Base-by-base conservation (phyloP, 1,140 invertebrate genomes). In the Periplaneta americana region DNA sequence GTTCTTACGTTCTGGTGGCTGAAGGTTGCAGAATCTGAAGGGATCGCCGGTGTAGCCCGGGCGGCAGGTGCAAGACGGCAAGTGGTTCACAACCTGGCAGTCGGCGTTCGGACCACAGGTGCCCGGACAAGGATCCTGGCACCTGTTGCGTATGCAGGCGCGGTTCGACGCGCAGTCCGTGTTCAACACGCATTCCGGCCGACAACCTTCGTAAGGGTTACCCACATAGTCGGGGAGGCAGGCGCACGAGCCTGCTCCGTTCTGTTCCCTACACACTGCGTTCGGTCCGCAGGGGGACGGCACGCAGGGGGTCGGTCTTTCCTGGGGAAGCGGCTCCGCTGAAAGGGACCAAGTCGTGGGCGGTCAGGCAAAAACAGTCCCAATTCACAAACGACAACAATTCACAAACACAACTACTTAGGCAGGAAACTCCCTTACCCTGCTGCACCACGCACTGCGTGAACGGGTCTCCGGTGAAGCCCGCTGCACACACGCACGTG, bases 231-330 rank as follows among this genome's bases (percentile, higher is more conserved):
- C 91, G 74, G 89, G 88, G 48, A 92, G 86, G 86, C 95, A 96
- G 28, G 90, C 89, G 84, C 95, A 96, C 32, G 92, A 88, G 11
- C 92, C 92, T 33, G 90, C 90, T 77, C 90, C 90, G 83, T 92
- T 91, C 83, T 89, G 89, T 85, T 92, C 90, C 84, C 89, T 90
- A 84, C 93, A 94, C 34, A 92, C 86, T 33, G 93, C 92, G 85
- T 94, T 94, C 74, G 91, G 88, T 75, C 93, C 93, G 86, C 93
- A 94, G 34, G 93, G 92, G 93, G 91, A 92, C n/a, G 90, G 89
- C 22, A 87, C 86, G 84, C 92, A 93, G 35, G 93, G 91, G 84
- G 89, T 88, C 80, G 88, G 85, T 79, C 85, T 84, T 76, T 87
- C 86, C 85, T 89, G 86, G 75, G 87, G 75, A 82, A 85, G 17